Percentiles rank a stretch among this genome's conserved stretches.
These are phyloP conservation scores for Sphaerophoria taeniata DNA, from an alignment of 2,888 invertebrate species.

Conservation along the genomic window DNA sequence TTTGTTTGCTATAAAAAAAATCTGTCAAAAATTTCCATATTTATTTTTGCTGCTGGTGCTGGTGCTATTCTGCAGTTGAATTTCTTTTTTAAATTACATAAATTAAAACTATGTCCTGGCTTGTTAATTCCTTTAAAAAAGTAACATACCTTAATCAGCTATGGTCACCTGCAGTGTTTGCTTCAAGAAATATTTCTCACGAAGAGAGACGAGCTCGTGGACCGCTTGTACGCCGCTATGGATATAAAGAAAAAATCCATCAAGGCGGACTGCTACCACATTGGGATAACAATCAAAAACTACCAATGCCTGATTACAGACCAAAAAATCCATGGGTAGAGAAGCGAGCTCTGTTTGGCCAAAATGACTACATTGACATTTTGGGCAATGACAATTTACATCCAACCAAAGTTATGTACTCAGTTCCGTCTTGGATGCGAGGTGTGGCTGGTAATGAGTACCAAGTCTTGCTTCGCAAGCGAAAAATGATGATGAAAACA, in stretches of 20 bases:
- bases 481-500: slow-evolving; percentile 86
- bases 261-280: slow-evolving; percentile 89
- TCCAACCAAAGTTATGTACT: slow-evolving; percentile 92
- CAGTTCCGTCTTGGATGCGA: slow-evolving; percentile 94
- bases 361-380: slow-evolving; percentile 98
- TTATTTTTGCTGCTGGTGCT: slow-evolving; percentile 4
- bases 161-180: slow-evolving; percentile 50
- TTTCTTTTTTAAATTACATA: slow-evolving; percentile 49
- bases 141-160: slow-evolving; percentile 35
- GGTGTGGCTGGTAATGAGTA: slow-evolving; percentile 95
- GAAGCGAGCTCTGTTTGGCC: slow-evolving; percentile 93
- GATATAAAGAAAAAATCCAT: slow-evolving; percentile 86
- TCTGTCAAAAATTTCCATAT: slow-evolving; percentile 22
- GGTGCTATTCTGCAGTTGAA: neutral
- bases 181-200: slow-evolving; percentile 86
- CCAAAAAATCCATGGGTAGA: slow-evolving; percentile 90
- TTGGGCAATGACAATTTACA: slow-evolving; percentile 92
- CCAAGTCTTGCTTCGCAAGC: slow-evolving; percentile 88
- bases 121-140: slow-evolving; percentile 57
- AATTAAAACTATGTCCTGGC: slow-evolving; percentile 63
- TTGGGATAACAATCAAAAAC: slow-evolving; percentile 83
- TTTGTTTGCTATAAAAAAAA: neutral
- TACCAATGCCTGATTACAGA: slow-evolving; percentile 88
- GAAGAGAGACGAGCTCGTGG: slow-evolving; percentile 82
- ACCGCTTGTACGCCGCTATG: slow-evolving; percentile 87